Evolutionary conservation across 2,113 vertebrate species (phyloP).

Genomic region (Dunckerocampus dactyliophorus): DNA sequence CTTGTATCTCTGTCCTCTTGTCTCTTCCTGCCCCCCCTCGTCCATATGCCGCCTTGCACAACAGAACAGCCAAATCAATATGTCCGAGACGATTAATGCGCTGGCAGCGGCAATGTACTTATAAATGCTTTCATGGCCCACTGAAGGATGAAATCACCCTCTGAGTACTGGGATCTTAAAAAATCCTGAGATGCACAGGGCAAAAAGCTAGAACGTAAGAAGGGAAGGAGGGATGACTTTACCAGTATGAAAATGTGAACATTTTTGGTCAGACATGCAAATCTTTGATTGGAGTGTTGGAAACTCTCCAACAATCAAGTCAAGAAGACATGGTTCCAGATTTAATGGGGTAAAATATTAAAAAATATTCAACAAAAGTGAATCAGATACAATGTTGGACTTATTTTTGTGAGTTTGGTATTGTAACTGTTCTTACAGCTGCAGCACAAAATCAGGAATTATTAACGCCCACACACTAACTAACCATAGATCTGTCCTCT

Average conservation of each 20-base stretch:
- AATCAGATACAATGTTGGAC: not conserved
- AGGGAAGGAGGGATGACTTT: not conserved
- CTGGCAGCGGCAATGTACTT: conserved; percentile 54
- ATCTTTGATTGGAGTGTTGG: conserved; percentile 20
- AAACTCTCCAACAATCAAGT: conserved; percentile 24
- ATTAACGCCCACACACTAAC: too few relatives aligned
- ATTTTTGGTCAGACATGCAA: conserved; percentile 16
- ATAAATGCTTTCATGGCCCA: conserved; percentile 67
- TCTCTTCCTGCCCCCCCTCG: not conserved
- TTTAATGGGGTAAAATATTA: not conserved
- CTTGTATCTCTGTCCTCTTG: not conserved
- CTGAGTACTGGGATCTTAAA: conserved; percentile 49
- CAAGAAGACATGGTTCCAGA: conserved; percentile 8
- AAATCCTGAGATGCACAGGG: conserved; percentile 34
- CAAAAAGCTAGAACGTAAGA: conserved; percentile 8
- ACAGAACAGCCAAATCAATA: conserved; percentile 59
- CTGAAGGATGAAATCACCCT: conserved; percentile 70
- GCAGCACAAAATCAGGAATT: too few relatives aligned
- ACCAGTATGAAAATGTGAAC: conserved; percentile 20
- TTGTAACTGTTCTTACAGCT: not conserved
- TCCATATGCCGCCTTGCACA: conserved; percentile 48
- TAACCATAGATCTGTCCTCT: too few relatives aligned
- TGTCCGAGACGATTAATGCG: conserved; percentile 59
- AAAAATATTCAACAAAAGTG: not conserved
- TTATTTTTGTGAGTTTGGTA: too few relatives aligned